A percentile compares a stretch with the other conserved stretches of the same genome.
These are phyloP conservation scores for Hydraecia micacea DNA, from an alignment of 2,888 invertebrate species.

Conservation along the genomic window DNA sequence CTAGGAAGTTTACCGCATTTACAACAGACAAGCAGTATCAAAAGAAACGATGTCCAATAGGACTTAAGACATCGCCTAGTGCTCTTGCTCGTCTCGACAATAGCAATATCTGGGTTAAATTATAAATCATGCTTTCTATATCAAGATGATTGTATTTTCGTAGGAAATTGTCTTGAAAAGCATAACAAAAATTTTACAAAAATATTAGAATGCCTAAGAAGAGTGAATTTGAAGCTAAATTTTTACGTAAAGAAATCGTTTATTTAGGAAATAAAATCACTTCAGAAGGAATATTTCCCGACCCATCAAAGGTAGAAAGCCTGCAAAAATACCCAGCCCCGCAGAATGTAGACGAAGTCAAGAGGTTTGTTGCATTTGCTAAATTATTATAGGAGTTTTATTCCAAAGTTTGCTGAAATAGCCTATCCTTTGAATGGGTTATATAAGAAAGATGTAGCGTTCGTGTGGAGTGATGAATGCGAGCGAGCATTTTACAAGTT, in stretches of 20 bases:
- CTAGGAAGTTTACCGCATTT: neutral
- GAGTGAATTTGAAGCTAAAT: no score
- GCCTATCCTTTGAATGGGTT: no score
- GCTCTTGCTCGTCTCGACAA: slow-evolving; percentile 10
- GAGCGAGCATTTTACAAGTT: no score
- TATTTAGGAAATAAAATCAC: neutral
- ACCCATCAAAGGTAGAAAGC: neutral
- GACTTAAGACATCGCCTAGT: slow-evolving; percentile 3
- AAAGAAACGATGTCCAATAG: slow-evolving; percentile 1
- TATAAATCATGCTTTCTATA: slow-evolving; percentile 7
- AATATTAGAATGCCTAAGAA: no score
- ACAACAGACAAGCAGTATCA: slow-evolving; percentile 10
- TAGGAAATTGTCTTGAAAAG: neutral
- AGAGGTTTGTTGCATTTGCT: neutral
- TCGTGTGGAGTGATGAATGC: no score
- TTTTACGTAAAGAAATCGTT: no score
- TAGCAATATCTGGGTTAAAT: slow-evolving; percentile 10
- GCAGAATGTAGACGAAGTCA: neutral
- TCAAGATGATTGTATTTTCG: neutral
- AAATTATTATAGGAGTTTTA: no score
- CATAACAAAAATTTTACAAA: neutral
- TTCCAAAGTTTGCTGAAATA: no score
- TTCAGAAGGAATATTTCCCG: neutral
- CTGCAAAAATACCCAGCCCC: neutral
- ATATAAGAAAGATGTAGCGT: no score